These are phyloP conservation scores for Parapsyche elsis DNA, from an alignment of 1,140 invertebrate genomes.

Conservation along the genomic window DNA sequence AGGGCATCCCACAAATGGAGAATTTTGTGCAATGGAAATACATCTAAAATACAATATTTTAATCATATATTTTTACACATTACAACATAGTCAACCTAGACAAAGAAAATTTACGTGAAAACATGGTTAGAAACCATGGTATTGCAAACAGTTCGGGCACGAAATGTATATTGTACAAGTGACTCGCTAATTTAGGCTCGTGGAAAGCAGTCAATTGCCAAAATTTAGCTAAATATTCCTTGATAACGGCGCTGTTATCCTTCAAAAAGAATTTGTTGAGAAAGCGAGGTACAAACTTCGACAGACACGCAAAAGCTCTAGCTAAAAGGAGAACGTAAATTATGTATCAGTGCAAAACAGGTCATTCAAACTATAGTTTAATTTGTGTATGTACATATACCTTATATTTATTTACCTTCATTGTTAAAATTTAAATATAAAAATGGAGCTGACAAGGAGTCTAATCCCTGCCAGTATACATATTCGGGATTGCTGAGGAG, in stretches of 20 bases:
- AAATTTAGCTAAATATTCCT: conserved; percentile 98
- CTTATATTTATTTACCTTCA: no score
- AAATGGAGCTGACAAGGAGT: conserved; percentile 97
- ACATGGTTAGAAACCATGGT: conserved; percentile 99
- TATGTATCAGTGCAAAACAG: neutral
- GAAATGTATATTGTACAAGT: conserved; percentile 93
- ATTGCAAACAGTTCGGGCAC: conserved; percentile 99
- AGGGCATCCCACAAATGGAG: conserved; percentile 98
- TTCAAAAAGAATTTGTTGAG: conserved; percentile 98
- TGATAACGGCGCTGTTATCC: conserved; percentile 96
- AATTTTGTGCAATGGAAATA: conserved; percentile 98
- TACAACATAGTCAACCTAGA: neutral
- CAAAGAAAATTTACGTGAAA: conserved; percentile 86
- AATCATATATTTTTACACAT: conserved; percentile 27
- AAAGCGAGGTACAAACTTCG: conserved; percentile 96
- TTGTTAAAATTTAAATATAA: conserved; percentile 97
- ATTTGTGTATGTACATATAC: neutral
- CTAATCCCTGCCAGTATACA: conserved; percentile 99
- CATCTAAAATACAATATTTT: conserved; percentile 74
- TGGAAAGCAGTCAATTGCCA: conserved; percentile 96
- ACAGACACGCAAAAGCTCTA: conserved; percentile 92
- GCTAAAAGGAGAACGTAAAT: conserved; percentile 71
- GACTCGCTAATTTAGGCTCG: conserved; percentile 92
- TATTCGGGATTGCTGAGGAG: conserved; percentile 93
- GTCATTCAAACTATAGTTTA: neutral